Conservation (phyloP, 2,113 vertebrate genomes). For the Mixornis gularis region DNA sequence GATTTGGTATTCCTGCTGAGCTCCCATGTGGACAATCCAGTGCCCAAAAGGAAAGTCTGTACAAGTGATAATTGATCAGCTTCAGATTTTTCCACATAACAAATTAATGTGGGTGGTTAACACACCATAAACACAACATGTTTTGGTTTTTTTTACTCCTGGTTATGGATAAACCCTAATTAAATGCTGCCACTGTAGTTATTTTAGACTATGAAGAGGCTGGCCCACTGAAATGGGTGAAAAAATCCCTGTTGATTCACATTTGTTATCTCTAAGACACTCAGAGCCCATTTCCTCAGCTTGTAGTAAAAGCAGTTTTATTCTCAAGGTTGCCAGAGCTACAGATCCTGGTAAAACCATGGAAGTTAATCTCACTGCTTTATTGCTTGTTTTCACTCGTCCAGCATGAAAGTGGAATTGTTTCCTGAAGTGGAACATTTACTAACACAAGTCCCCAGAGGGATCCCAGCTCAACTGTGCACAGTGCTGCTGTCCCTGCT, state of each 20-base stretch:
- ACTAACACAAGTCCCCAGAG: neutral
- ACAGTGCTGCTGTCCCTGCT: fast-evolving
- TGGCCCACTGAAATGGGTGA: neutral
- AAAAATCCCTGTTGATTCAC: neutral
- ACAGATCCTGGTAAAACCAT: neutral
- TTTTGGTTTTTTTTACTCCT: neutral
- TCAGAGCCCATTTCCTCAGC: neutral
- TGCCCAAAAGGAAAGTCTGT: neutral
- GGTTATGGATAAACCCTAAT: neutral
- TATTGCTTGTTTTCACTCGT: neutral
- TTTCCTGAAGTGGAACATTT: neutral
- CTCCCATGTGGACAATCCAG: neutral
- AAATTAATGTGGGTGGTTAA: neutral
- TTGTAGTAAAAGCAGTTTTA: neutral
- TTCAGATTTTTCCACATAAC: neutral
- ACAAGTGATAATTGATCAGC: neutral
- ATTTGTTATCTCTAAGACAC: neutral
- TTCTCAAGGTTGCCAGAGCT: neutral
- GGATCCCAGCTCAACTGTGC: neutral
- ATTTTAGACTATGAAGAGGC: neutral
- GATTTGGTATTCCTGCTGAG: neutral
- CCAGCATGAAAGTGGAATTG: neutral
- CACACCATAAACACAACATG: neutral
- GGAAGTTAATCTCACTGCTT: neutral
- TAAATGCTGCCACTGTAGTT: neutral